A percentile compares a stretch with the other conserved stretches of the same genome.
These are phyloP conservation scores for Hyperoodon ampullatus DNA, from an alignment of 2,113 vertebrate species.

Conservation along the genomic window DNA sequence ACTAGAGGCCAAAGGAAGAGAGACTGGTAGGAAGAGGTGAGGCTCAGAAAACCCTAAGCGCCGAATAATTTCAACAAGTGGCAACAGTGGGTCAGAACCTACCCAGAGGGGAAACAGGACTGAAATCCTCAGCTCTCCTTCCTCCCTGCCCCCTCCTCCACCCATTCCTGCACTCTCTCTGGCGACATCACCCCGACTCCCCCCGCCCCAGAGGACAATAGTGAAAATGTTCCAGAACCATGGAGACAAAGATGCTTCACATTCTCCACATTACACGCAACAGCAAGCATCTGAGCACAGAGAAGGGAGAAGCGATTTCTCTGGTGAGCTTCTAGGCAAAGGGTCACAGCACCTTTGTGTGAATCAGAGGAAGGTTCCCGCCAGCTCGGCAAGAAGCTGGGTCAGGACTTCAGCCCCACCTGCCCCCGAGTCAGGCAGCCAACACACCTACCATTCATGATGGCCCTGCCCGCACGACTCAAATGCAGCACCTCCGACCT, in stretches of 20 bases:
- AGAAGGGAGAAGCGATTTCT: neutral
- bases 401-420: neutral
- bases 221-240: neutral
- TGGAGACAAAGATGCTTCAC: neutral
- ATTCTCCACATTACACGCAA: neutral
- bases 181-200: neutral
- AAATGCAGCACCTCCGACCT: neutral
- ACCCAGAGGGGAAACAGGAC: neutral
- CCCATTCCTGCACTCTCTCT: neutral
- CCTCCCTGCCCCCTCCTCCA: no score
- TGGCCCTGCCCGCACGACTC: fast-evolving
- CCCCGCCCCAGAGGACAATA: neutral
- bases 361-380: neutral
- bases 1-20: neutral
- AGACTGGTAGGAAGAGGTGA: neutral
- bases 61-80: neutral
- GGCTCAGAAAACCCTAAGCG: neutral
- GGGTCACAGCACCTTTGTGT: neutral
- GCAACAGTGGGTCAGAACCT: neutral
- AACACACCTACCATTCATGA: fast-evolving
- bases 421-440: neutral
- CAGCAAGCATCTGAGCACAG: fast-evolving
- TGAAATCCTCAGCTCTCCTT: neutral
- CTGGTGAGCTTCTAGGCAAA: neutral
- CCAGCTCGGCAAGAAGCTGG: fast-evolving